These are phyloP conservation scores for Nudaria mundana DNA, from an alignment of 2,888 invertebrate genomes.

Conservation along the genomic window DNA sequence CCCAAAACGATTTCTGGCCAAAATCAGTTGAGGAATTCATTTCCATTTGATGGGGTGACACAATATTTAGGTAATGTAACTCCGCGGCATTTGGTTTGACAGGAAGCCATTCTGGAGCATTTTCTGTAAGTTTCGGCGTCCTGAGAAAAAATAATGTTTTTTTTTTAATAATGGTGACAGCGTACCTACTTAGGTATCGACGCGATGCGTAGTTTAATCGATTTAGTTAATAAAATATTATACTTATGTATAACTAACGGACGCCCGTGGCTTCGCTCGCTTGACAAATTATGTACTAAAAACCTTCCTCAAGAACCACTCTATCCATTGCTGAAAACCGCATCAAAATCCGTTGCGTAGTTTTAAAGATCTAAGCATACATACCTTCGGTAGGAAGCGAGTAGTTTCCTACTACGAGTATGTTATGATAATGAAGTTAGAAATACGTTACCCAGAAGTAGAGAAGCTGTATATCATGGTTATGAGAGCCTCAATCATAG, in stretches of 20 bases:
- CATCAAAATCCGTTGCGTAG: too few relatives aligned
- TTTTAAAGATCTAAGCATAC: too few relatives aligned
- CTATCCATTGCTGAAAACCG: too few relatives aligned
- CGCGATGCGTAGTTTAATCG: background rate
- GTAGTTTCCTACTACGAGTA: background rate
- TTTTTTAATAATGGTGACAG: too few relatives aligned
- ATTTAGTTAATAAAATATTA: background rate
- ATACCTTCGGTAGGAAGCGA: background rate
- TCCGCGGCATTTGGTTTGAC: conserved; percentile 63
- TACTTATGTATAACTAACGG: too few relatives aligned
- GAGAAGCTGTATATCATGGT: conserved; percentile 80
- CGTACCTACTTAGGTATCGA: too few relatives aligned
- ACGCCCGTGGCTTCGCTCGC: too few relatives aligned
- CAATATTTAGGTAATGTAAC: conserved; percentile 77
- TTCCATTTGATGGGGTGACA: conserved; percentile 59
- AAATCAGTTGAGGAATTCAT: conserved; percentile 74
- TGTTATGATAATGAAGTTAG: background rate
- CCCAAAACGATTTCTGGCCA: conserved; percentile 83
- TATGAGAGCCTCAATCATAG: conserved; percentile 75
- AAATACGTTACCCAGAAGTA: conserved; percentile 77
- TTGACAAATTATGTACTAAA: too few relatives aligned
- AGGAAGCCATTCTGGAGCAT: conserved; percentile 67
- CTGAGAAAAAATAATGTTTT: conserved; percentile 48
- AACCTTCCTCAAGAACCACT: too few relatives aligned
- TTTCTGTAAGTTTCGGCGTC: conserved; percentile 52